Evolutionary conservation across 1,140 invertebrate genomes (phyloP), one percentile per base, ranked within the genome.

Genomic region (Akabosia matsudoensis): DNA sequence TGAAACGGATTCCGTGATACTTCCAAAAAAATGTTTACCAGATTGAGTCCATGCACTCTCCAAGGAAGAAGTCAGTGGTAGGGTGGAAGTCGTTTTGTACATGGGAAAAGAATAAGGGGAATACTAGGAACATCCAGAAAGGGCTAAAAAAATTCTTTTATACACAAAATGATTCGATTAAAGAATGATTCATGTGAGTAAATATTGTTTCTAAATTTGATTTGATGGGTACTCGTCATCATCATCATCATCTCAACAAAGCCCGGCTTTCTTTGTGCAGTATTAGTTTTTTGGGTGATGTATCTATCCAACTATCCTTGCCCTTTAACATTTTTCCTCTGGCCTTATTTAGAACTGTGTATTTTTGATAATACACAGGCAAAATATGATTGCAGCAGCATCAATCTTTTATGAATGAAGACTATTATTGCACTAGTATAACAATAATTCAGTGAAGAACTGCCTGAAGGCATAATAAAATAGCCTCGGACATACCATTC

Each of bases 101-200:
- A n/a, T n/a, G n/a, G n/a, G n/a, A n/a, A 67, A 67, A 4, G 26
- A 30, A 30, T 30, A 31, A 67, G 22, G 61, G 61, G 61, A 13
- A 67, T 30, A 31, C 7, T 61, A 24, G n/a, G 26, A n/a, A 22
- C 13, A 67, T 16, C 3, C 26, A 30, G 22, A 30, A 30, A 67
- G 28, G 28, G 30, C 7, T 30, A 31, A 31, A 22, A 67, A 67
- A 67, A 30, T 30, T 67, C 61, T 31, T 67, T 67, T 28, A 24
- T 30, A 31, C 24, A 22, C 22, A 67, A 67, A 67, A 67, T 67
- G 64, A 78, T 78, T 78, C 77, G 77, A 78, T 78, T 78, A 78
- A 78, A 78, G 73, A 73, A 73, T 78, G 77, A 78, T 78, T 78
- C 77, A 78, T 78, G 77, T 78, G 77, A 71, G 67, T 37, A 78